Percentiles rank a stretch among this genome's conserved stretches.
These are phyloP conservation scores for Diloba caeruleocephala DNA, from an alignment of 2,888 invertebrate species.

Conservation along the genomic window DNA sequence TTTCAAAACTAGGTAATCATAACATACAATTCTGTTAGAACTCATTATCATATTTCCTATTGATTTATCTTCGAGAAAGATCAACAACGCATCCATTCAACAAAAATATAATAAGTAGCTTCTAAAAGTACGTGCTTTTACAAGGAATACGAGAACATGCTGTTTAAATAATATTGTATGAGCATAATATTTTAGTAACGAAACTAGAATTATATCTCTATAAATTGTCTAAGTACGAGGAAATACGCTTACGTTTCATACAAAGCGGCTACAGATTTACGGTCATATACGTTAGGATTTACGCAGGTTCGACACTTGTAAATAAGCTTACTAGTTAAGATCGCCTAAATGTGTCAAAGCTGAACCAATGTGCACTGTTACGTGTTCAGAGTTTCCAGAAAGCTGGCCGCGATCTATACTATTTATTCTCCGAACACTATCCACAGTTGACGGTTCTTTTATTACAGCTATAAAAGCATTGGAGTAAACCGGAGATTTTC, in stretches of 20 bases:
- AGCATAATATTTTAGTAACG: conserved; percentile 23
- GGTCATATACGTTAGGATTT: conserved; percentile 66
- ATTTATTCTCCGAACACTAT: conserved; percentile 80
- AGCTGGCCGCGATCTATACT: conserved; percentile 77
- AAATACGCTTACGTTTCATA: conserved; percentile 43
- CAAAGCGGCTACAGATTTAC: conserved; percentile 60
- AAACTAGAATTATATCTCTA: conserved; percentile 40
- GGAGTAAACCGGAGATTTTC: conserved; percentile 82
- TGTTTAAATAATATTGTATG: conserved; percentile 50
- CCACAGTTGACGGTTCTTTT: conserved; percentile 86
- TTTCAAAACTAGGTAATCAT: conserved; percentile 52
- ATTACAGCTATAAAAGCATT: conserved; percentile 84
- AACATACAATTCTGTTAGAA: conserved; percentile 39
- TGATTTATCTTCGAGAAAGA: conserved; percentile 31
- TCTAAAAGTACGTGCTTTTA: conserved; percentile 60
- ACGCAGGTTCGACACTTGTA: conserved; percentile 63
- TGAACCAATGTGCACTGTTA: conserved; percentile 72
- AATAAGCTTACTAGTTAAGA: conserved; percentile 67
- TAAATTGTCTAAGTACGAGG: conserved; percentile 36
- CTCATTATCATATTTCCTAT: conserved; percentile 28
- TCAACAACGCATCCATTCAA: conserved; percentile 24
- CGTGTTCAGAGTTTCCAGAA: conserved; percentile 73
- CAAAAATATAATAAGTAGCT: conserved; percentile 55
- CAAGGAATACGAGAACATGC: conserved; percentile 50
- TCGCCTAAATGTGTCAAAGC: conserved; percentile 74